Percentiles rank a stretch among this genome's conserved stretches.
phyloP scores from a whole-genome alignment of 2,888 invertebrate genomes.

The Pyrrhosoma nymphula region DNA sequence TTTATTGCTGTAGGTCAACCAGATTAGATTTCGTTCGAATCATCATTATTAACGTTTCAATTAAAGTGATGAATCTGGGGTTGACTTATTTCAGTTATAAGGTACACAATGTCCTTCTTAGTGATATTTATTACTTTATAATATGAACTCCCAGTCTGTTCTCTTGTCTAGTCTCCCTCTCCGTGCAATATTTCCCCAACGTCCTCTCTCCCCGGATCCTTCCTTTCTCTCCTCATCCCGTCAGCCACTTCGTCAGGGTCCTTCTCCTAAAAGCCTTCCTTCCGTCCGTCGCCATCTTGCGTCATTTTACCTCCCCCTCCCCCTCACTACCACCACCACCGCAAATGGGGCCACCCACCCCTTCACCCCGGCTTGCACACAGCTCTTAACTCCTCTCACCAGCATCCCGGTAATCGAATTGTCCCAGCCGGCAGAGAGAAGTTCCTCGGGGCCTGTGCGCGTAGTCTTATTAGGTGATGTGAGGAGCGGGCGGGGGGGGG shows the following conservation, averaged over 20 bases:
- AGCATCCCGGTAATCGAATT: slow-evolving; percentile 56
- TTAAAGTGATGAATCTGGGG: too few relatives aligned
- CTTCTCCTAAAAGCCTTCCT: neutral
- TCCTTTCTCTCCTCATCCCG: neutral
- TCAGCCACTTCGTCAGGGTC: neutral
- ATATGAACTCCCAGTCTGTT: neutral
- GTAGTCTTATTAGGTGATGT: slow-evolving; percentile 32
- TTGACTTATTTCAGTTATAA: too few relatives aligned
- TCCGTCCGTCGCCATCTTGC: neutral
- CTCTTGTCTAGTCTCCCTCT: neutral
- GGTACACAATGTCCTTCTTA: too few relatives aligned
- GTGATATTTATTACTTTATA: too few relatives aligned
- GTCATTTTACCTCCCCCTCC: neutral
- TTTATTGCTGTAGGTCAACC: too few relatives aligned
- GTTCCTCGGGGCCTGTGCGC: slow-evolving; percentile 15
- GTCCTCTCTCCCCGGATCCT: neutral
- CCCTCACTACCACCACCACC: neutral
- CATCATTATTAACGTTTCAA: too few relatives aligned
- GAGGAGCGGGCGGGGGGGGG: neutral
- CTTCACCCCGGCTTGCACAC: neutral
- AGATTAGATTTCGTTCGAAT: too few relatives aligned
- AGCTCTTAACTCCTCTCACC: slow-evolving; percentile 23
- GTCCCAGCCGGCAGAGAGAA: neutral
- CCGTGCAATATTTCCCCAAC: too few relatives aligned
- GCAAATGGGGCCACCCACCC: neutral